These are phyloP conservation scores for Engraulis encrasicolus DNA, from an alignment of 2,113 vertebrate genomes.

Conservation along the genomic window DNA sequence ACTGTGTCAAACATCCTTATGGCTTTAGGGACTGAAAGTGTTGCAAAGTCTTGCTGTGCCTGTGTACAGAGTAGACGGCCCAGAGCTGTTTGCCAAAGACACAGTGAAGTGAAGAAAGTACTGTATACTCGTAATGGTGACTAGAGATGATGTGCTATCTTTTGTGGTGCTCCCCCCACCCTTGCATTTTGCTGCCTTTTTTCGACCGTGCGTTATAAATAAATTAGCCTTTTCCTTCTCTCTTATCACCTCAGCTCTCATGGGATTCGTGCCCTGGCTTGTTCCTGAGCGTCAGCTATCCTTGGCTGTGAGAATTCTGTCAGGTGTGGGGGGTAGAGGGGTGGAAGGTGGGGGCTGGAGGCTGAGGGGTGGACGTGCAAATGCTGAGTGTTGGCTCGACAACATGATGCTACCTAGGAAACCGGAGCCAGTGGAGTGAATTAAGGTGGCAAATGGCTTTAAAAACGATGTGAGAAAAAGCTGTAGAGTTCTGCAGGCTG, in stretches of 20 bases:
- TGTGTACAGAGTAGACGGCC: no score
- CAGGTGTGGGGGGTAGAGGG: neutral
- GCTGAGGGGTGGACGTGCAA: no score
- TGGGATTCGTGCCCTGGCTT: neutral
- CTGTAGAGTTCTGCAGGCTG: neutral
- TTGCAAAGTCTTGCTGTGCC: no score
- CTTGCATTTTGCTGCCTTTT: neutral
- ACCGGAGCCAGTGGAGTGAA: neutral
- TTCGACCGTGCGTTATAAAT: neutral
- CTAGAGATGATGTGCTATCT: no score
- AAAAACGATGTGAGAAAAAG: neutral
- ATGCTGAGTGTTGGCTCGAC: neutral
- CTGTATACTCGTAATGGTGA: no score
- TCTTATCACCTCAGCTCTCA: neutral
- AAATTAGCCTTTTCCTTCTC: neutral
- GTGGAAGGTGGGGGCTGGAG: no score
- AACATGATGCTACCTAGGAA: neutral
- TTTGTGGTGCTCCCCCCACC: no score
- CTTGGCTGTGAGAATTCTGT: neutral
- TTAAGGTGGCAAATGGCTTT: neutral
- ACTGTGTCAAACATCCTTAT: no score
- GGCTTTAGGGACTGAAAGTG: no score
- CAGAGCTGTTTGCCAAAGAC: no score
- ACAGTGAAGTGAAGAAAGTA: no score
- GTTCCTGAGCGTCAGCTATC: neutral